Conservation (phyloP, 1,140 invertebrate genomes). For the Zaprionus davidi region DNA sequence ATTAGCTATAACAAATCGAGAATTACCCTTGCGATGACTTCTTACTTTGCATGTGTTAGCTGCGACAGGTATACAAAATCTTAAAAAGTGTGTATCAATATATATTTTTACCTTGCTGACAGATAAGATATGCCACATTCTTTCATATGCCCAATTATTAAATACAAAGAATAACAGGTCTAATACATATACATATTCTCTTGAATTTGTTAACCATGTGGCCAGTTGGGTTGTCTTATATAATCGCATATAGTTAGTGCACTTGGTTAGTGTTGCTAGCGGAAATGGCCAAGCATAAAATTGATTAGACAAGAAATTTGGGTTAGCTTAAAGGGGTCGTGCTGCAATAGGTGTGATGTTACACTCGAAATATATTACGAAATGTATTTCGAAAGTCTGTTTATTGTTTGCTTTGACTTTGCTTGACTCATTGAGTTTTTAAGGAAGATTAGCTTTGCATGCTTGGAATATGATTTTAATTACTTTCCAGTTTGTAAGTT, state of each 20-base stretch:
- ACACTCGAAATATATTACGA: background rate
- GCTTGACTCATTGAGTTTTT: background rate
- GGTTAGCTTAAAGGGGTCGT: slow-evolving; percentile 48
- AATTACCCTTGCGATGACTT: slow-evolving; percentile 6
- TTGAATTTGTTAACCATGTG: slow-evolving; percentile 59
- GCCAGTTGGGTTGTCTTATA: slow-evolving; percentile 41
- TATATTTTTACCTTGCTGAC: slow-evolving; percentile 52
- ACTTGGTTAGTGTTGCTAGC: slow-evolving; percentile 28
- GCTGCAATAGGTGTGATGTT: slow-evolving; percentile 19
- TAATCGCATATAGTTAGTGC: slow-evolving; percentile 35
- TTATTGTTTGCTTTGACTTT: background rate
- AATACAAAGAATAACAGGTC: slow-evolving; percentile 43
- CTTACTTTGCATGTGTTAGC: slow-evolving; percentile 8
- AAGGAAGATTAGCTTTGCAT: too few species aligned
- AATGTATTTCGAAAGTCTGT: background rate
- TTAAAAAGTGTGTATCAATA: slow-evolving; percentile 43
- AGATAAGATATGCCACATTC: slow-evolving; percentile 69
- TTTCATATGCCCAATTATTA: slow-evolving; percentile 41
- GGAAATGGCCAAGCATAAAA: slow-evolving; percentile 56
- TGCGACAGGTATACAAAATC: slow-evolving; percentile 24
- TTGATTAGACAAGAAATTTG: slow-evolving; percentile 68
- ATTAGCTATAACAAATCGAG: background rate
- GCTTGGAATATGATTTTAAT: background rate
- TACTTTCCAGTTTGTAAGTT: too few species aligned
- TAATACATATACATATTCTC: slow-evolving; percentile 26